Conservation (phyloP, 2,797 vertebrate genomes). For the Holocentrus rufus region DNA sequence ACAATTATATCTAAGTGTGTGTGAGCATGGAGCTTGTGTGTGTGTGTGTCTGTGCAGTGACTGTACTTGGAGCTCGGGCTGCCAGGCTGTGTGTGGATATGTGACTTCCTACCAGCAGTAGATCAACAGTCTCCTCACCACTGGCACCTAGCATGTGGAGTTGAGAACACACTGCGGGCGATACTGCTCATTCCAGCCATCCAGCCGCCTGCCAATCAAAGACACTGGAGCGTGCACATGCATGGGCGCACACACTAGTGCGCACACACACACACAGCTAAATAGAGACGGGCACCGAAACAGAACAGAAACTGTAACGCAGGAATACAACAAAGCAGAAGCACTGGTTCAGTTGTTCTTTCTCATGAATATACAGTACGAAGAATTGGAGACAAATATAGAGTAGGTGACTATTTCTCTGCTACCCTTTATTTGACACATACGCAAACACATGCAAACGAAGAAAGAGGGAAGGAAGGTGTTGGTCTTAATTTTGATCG, state of each 20-base stretch:
- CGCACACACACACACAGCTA: constrained; percentile 14
- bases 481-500: neutral
- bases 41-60: constrained; percentile 8
- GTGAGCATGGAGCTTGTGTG: constrained; percentile 3
- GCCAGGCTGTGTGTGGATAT: constrained; percentile 35
- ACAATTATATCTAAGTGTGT: neutral
- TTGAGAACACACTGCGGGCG: constrained; percentile 58
- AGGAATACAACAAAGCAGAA: neutral
- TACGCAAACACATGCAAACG: neutral
- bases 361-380: neutral
- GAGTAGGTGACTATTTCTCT: neutral
- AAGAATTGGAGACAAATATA: neutral
- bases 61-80: constrained; percentile 10
- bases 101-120: constrained; percentile 42
- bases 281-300: constrained; percentile 22
- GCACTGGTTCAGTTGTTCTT: neutral
- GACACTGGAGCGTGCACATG: constrained; percentile 21
- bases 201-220: constrained; percentile 65
- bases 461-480: neutral
- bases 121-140: constrained; percentile 40
- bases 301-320: neutral
- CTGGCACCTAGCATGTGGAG: constrained; percentile 59
- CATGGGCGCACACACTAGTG: constrained; percentile 36
- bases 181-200: constrained; percentile 67
- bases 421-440: too few species aligned